Percentiles rank a stretch among this genome's conserved stretches.
Evolutionary conservation across 2,113 vertebrate species (phyloP).

Genomic region (Clarias batrachus): DNA sequence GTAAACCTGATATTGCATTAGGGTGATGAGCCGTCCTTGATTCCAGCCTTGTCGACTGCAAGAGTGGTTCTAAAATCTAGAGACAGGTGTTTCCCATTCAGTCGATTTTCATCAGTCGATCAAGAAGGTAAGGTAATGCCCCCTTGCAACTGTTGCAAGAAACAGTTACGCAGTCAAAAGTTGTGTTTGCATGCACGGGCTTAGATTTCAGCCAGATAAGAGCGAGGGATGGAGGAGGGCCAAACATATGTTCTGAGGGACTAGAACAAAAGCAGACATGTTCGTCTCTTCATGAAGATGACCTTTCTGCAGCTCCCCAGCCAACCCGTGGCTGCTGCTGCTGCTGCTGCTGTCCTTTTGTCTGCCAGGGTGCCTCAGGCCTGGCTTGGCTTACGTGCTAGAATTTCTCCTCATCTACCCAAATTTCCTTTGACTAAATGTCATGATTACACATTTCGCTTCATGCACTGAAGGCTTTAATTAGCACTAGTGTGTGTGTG

Average conservation of each 20-base stretch:
- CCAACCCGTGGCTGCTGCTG: conserved; percentile 58
- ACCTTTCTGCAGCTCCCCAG: conserved; percentile 84
- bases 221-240: conserved; percentile 66
- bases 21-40: conserved; percentile 27
- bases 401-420: conserved; percentile 87
- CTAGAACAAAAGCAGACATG: conserved; percentile 79
- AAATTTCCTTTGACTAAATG: conserved; percentile 99
- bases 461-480: conserved; percentile 89
- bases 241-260: conserved; percentile 77
- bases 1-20: conserved; percentile 12
- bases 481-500: conserved; percentile 76
- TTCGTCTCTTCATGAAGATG: conserved; percentile 84
- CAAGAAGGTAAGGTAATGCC: conserved; percentile 65
- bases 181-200: conserved; percentile 49
- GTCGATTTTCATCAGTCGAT: conserved; percentile 42
- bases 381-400: conserved; percentile 80
- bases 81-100: conserved; percentile 48
- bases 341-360: conserved; percentile 82
- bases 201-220: conserved; percentile 75
- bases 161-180: conserved; percentile 60
- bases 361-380: conserved; percentile 82
- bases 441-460: conserved; percentile 89
- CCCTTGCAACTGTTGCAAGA: conserved; percentile 64
- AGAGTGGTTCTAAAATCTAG: conserved; percentile 25
- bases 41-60: conserved; percentile 14